Percentiles rank a stretch among this genome's conserved stretches.
These are phyloP conservation scores for Coecobrya sp. DNA, from an alignment of 2,888 invertebrate species.

Conservation along the genomic window DNA sequence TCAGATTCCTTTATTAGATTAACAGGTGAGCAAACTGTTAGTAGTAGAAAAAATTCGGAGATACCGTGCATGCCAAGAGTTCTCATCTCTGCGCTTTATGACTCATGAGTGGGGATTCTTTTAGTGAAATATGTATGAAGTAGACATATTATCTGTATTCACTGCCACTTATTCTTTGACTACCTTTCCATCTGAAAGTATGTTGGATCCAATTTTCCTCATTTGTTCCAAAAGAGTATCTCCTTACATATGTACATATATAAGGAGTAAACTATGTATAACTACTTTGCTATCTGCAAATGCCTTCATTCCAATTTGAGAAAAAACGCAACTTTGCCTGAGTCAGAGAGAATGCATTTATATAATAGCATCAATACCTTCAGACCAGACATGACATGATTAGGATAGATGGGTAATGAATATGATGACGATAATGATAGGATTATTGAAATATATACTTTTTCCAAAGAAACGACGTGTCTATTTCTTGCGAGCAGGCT, in stretches of 20 bases:
- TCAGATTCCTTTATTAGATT: slow-evolving; percentile 79
- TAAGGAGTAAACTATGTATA: neutral
- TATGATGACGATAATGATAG: slow-evolving; percentile 26
- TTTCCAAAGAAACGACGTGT: neutral
- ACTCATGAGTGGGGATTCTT: slow-evolving; percentile 50
- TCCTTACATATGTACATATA: neutral
- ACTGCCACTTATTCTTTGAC: slow-evolving; percentile 23
- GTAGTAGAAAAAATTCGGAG: neutral
- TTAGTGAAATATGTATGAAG: slow-evolving; percentile 38
- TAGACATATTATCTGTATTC: slow-evolving; percentile 5
- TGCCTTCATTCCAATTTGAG: neutral
- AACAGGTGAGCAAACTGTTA: slow-evolving; percentile 70
- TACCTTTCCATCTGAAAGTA: neutral
- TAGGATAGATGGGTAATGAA: neutral
- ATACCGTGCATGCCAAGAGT: slow-evolving; percentile 23
- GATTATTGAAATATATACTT: slow-evolving; percentile 33
- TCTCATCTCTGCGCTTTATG: slow-evolving; percentile 38
- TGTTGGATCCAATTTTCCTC: slow-evolving; percentile 41
- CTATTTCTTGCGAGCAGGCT: neutral
- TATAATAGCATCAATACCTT: neutral
- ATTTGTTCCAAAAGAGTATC: slow-evolving; percentile 34
- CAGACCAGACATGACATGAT: neutral
- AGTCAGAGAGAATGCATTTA: neutral
- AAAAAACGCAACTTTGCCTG: neutral
- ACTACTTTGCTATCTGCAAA: neutral